A percentile compares a stretch with the other conserved stretches of the same genome.
These are phyloP conservation scores for Psococerastis gibbosa DNA, from an alignment of 2,888 invertebrate species.

Conservation along the genomic window DNA sequence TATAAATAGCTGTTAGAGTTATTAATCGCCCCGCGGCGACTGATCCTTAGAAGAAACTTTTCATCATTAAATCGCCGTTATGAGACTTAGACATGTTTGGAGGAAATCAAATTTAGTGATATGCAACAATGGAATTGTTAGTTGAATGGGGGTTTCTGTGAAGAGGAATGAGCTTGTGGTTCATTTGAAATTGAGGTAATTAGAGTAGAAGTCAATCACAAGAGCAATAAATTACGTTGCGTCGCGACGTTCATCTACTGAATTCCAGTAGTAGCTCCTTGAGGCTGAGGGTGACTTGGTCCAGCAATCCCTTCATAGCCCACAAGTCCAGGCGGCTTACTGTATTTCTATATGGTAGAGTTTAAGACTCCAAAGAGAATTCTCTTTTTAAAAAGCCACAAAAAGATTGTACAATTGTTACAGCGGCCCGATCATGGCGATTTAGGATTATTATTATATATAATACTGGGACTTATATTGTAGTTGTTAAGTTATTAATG, in stretches of 20 bases:
- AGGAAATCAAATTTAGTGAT: background rate
- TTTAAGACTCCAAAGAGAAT: too few relatives aligned
- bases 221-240: constrained; percentile 5
- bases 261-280: constrained; percentile 10
- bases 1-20: constrained; percentile 10
- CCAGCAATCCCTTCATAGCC: too few relatives aligned
- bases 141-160: background rate
- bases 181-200: constrained; percentile 3
- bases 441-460: too few relatives aligned
- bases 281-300: background rate
- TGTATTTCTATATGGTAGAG: too few relatives aligned
- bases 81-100: background rate
- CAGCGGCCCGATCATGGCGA: too few relatives aligned
- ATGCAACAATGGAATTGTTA: background rate
- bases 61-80: background rate
- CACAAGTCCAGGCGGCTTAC: too few relatives aligned
- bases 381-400: too few relatives aligned
- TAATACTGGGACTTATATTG: too few relatives aligned
- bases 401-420: too few relatives aligned
- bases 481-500: too few relatives aligned
- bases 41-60: background rate
- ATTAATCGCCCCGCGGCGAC: constrained; percentile 8
- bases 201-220: constrained; percentile 9
- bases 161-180: too few relatives aligned
- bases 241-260: constrained; percentile 7